Conservation (phyloP, 2,113 vertebrate species). For the Microtus pennsylvanicus region DNA sequence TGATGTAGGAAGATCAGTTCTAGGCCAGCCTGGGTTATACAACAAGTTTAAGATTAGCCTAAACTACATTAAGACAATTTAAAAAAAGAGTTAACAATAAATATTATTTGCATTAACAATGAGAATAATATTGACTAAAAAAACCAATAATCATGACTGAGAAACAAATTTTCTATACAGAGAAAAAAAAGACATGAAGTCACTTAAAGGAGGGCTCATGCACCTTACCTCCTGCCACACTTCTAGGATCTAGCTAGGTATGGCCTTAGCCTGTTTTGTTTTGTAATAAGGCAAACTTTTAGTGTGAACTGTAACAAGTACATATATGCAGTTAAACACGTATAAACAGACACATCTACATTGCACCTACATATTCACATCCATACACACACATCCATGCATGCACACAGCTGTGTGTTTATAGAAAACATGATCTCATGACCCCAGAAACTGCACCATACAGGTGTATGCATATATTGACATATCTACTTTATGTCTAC, state of each 20-base stretch:
- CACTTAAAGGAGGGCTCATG: not conserved
- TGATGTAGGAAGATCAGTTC: not conserved
- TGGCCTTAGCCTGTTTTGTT: not conserved
- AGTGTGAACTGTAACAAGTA: not conserved
- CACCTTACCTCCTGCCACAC: not conserved
- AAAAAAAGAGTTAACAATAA: not conserved
- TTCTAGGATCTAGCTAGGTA: not conserved
- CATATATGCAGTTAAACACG: not conserved
- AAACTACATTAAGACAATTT: not conserved
- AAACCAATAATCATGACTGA: not conserved
- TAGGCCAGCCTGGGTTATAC: not conserved
- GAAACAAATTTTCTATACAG: not conserved
- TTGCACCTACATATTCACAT: not conserved
- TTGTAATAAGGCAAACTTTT: constrained; percentile 1
- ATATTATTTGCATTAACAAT: not conserved
- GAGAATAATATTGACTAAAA: not conserved
- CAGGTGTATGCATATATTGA: not conserved
- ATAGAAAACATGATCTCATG: not conserved
- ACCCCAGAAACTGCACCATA: not conserved
- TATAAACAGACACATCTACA: not conserved
- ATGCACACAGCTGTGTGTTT: not conserved
- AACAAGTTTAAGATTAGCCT: not conserved
- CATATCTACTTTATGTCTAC: not conserved
- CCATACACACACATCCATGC: not conserved
- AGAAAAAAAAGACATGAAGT: not conserved